Evolutionary conservation across 2,888 invertebrate species (phyloP).

Genomic region (Dicyrtoma fusca): DNA sequence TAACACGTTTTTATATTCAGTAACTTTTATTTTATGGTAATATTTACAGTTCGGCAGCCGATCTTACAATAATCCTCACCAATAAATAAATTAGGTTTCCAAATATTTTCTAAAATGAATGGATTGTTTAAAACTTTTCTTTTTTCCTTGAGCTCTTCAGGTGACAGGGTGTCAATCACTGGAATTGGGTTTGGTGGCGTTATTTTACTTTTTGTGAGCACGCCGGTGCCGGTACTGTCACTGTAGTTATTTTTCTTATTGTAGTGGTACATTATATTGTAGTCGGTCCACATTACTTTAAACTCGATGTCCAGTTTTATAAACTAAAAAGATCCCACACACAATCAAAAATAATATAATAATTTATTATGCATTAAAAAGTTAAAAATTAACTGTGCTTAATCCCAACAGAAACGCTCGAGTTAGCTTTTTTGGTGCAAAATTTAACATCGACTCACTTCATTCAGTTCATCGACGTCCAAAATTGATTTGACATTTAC

Average conservation of each 20-base stretch:
- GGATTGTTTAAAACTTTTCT: conserved; percentile 24
- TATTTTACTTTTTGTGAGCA: too few species aligned
- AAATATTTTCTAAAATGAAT: conserved; percentile 18
- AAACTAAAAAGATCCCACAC: too few species aligned
- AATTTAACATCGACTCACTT: too few species aligned
- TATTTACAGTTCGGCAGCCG: not conserved
- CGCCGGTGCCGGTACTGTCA: not conserved
- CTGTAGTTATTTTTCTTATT: conserved; percentile 16
- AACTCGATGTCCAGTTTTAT: conserved; percentile 34
- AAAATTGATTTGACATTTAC: conserved; percentile 21
- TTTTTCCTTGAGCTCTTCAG: conserved; percentile 14
- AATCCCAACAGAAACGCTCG: too few species aligned
- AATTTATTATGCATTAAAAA: too few species aligned
- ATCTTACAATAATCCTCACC: conserved; percentile 7
- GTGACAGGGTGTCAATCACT: not conserved
- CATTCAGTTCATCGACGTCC: conserved; percentile 24
- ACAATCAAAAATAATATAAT: too few species aligned
- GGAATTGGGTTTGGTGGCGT: not conserved
- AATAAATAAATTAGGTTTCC: conserved; percentile 38
- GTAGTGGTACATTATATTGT: conserved; percentile 14
- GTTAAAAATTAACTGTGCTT: too few species aligned
- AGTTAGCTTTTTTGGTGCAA: too few species aligned
- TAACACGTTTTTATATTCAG: too few species aligned
- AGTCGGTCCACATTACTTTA: conserved; percentile 36
- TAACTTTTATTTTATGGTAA: not conserved